Evolutionary conservation across 2,797 vertebrate genomes (phyloP), one percentile per base, ranked within the genome.

Genomic region (Gadopsis marmoratus): DNA sequence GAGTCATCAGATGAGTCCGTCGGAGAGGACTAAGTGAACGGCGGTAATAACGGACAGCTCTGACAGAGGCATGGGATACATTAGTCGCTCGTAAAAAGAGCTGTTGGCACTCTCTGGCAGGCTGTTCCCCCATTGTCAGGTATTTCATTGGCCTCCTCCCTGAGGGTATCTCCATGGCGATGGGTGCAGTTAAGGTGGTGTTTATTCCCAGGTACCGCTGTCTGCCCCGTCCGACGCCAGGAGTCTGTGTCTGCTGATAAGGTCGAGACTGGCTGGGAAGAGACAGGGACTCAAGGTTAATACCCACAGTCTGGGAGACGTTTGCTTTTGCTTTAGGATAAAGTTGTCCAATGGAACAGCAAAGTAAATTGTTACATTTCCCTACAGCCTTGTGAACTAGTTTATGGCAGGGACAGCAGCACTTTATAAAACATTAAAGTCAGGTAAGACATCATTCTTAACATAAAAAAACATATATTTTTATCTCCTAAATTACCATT

Each of bases 231-330:
- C 66, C 47, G 86, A 93, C 85, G 89, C 81, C 89, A 91, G 67
- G 21, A 84, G 86, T 86, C 87, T 89, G 87, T 43, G 53, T 85
- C 71, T 81, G 78, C 86, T 81, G 89, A 92, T 94, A 90, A 94
- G 88, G 54, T 50, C 0, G 71, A 85, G 81, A 82, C 76, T 48
- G 84, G 72, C 86, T 86, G 79, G 84, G 60, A 72, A 74, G 81
- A 90, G 86, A 86, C 85, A 67, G 76, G 43, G 72, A 90, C 85
- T 87, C 81, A 64, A 84, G 81, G 89, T 88, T 89, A 89, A 90
- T 61, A 73, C 72, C 51, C 45, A 5, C 74, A 77, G 88, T 84
- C 86, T 90, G 82, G 61, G 56, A 82, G 78, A 79, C 54, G 51
- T 88, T 88, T 82, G 80, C 62, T 76, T 87, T 86, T 70, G 81